Evolutionary conservation across 2,113 vertebrate genomes (phyloP).

Genomic region (Larimichthys polyactis): DNA sequence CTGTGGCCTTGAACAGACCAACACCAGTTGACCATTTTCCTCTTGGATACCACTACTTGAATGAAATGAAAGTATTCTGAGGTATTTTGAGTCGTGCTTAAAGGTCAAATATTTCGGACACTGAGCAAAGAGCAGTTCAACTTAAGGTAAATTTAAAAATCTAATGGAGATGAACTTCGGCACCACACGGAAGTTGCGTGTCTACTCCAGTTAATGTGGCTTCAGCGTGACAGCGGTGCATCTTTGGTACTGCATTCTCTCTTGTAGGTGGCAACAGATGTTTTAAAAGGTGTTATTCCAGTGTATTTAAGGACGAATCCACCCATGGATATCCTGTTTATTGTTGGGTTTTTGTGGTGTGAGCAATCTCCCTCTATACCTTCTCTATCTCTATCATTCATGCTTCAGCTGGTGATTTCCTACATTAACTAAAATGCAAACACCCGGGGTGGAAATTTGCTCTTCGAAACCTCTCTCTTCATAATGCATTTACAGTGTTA

Average conservation of each 20-base stretch:
- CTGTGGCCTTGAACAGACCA: neutral
- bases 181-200: constrained; percentile 2
- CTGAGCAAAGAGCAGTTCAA: neutral
- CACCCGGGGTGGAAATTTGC: neutral
- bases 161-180: constrained; percentile 17
- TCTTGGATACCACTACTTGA: neutral
- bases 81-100: constrained; percentile 59
- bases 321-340: neutral
- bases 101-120: constrained; percentile 8
- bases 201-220: constrained; percentile 57
- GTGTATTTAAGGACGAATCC: neutral
- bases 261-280: neutral
- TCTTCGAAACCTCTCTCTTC: neutral
- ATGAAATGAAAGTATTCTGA: constrained; percentile 42
- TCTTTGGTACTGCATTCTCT: constrained; percentile 63
- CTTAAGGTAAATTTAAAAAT: neutral
- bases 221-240: constrained; percentile 19
- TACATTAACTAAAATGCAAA: neutral
- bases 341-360: neutral
- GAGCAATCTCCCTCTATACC: neutral
- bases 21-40: neutral
- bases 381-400: too few species aligned
- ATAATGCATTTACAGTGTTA: neutral
- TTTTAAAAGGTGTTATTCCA: constrained; percentile 35
- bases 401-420: neutral